A percentile compares a stretch with the other conserved stretches of the same genome.
These are phyloP conservation scores for Drosophila formosana DNA, from an alignment of 2,888 invertebrate species.

Conservation along the genomic window DNA sequence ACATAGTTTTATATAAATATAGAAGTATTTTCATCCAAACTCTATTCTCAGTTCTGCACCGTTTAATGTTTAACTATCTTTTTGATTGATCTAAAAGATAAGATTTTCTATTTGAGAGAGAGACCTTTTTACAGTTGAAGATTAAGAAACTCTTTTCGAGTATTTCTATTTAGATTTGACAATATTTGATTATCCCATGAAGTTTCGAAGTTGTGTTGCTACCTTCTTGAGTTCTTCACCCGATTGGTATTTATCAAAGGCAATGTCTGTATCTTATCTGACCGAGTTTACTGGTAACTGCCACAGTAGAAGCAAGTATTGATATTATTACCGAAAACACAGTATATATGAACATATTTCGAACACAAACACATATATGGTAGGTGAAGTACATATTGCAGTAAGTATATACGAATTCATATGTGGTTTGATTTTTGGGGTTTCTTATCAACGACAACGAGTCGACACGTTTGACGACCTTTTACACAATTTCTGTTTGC, in stretches of 20 bases:
- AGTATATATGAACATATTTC: neutral
- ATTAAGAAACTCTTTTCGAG: constrained; percentile 9
- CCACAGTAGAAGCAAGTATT: constrained; percentile 73
- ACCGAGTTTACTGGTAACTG: constrained; percentile 56
- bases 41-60: no score
- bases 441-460: constrained; percentile 57
- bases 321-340: constrained; percentile 46
- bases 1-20: no score
- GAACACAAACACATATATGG: neutral
- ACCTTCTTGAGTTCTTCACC: constrained; percentile 55
- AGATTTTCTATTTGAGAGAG: neutral
- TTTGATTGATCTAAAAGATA: constrained; percentile 32
- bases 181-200: constrained; percentile 78
- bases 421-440: constrained; percentile 44
- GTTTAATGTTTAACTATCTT: neutral
- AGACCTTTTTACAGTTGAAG: constrained; percentile 1
- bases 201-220: constrained; percentile 42
- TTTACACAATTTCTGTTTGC: constrained; percentile 64
- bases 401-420: constrained; percentile 7
- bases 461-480: constrained; percentile 63
- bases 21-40: no score
- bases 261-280: constrained; percentile 71
- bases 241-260: constrained; percentile 70
- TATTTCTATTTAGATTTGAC: constrained; percentile 44
- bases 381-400: constrained; percentile 11